phyloP scores from a whole-genome alignment of 2,797 vertebrate species.

The Nasua narica region DNA sequence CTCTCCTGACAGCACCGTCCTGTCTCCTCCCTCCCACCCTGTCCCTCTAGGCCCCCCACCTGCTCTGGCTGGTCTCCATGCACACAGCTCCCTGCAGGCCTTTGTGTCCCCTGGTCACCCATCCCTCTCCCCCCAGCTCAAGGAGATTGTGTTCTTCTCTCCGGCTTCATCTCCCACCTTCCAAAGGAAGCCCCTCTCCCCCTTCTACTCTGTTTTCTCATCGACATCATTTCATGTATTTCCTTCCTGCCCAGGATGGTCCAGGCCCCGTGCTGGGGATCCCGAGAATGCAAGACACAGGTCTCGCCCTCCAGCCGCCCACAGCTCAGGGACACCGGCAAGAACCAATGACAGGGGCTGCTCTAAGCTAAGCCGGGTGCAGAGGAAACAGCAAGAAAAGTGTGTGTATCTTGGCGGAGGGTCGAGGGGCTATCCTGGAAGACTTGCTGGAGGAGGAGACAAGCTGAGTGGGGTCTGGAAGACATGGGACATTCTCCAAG shows the following conservation, averaged over 20 bases:
- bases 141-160: no score
- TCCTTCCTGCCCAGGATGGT: not conserved
- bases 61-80: not conserved
- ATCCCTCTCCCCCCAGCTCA: rapidly evolving
- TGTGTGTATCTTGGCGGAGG: not conserved
- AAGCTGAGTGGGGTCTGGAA: not conserved
- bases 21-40: not conserved
- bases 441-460: not conserved
- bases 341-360: not conserved
- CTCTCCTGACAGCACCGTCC: rapidly evolving
- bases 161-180: not conserved
- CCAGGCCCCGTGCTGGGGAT: not conserved
- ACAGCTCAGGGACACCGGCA: not conserved
- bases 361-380: not conserved
- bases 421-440: not conserved
- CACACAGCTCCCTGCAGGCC: rapidly evolving
- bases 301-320: not conserved
- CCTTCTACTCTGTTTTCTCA: no score
- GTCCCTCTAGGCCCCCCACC: not conserved
- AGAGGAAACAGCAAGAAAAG: not conserved
- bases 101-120: not conserved
- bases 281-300: not conserved
- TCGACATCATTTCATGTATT: not conserved
- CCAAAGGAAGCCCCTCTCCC: not conserved
- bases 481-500: not conserved